A percentile compares a stretch with the other conserved stretches of the same genome.
These are phyloP conservation scores for Hyperoplus lanceolatus DNA, from an alignment of 2,797 vertebrate genomes.

Conservation along the genomic window DNA sequence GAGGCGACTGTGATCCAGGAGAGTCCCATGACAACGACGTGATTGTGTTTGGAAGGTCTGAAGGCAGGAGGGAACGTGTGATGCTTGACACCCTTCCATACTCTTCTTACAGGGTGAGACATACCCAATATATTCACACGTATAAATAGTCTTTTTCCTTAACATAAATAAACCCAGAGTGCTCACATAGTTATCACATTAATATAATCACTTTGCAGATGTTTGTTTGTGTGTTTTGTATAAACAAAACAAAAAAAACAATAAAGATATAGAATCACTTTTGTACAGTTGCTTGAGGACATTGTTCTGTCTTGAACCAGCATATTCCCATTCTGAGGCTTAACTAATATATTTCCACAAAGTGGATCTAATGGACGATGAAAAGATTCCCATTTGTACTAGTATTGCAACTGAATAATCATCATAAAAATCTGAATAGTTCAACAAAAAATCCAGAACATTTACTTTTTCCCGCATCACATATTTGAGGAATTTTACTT, in stretches of 20 bases:
- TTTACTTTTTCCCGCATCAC: neutral
- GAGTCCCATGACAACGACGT: conserved; percentile 94
- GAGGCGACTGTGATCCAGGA: conserved; percentile 92
- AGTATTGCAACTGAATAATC: too few species aligned
- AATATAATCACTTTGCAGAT: too few species aligned
- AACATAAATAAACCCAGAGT: neutral
- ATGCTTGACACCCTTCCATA: conserved; percentile 91
- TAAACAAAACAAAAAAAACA: too few species aligned
- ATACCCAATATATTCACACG: neutral
- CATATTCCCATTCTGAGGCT: neutral
- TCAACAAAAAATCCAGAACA: neutral
- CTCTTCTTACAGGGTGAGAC: conserved; percentile 93
- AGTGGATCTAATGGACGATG: neutral
- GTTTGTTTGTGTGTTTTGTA: too few species aligned
- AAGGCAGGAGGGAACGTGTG: conserved; percentile 91
- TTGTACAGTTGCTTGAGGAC: neutral
- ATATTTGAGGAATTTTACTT: neutral
- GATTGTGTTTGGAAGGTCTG: conserved; percentile 89
- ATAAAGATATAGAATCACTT: neutral
- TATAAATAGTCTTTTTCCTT: neutral
- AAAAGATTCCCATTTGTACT: neutral
- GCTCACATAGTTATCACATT: neutral
- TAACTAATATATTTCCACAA: neutral
- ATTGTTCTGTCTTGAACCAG: neutral
- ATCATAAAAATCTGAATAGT: too few species aligned